Conservation (phyloP, 2,888 invertebrate species). For the Eurytoma adleriae region DNA sequence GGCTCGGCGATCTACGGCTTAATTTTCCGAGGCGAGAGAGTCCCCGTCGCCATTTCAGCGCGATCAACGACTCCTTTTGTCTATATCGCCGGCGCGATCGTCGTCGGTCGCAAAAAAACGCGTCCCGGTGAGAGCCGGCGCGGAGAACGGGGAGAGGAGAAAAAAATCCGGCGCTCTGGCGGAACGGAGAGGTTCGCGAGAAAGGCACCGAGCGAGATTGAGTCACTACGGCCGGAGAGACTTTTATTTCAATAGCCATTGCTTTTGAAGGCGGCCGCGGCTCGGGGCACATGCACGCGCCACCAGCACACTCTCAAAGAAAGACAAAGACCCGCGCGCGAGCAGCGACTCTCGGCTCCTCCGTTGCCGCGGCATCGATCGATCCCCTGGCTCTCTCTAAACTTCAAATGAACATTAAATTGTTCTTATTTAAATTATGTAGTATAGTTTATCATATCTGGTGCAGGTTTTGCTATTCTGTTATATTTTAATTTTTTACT, state of each 20-base stretch:
- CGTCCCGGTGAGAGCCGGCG: not conserved
- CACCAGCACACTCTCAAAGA: slow-evolving; percentile 14
- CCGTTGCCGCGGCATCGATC: slow-evolving; percentile 57
- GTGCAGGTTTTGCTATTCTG: too few species aligned
- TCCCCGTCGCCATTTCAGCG: not conserved
- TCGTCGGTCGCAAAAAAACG: not conserved
- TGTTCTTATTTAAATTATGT: too few species aligned
- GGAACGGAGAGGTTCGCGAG: slow-evolving; percentile 40
- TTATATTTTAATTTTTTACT: too few species aligned
- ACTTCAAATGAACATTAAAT: too few species aligned
- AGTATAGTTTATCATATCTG: too few species aligned
- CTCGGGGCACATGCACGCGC: not conserved
- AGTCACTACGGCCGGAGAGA: slow-evolving; percentile 46
- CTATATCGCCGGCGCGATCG: slow-evolving; percentile 2
- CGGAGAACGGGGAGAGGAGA: slow-evolving; percentile 5
- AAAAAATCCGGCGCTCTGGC: slow-evolving; percentile 39
- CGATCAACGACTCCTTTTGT: not conserved
- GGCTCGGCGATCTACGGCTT: not conserved
- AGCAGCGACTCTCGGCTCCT: not conserved
- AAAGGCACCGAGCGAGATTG: slow-evolving; percentile 15
- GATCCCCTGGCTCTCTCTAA: slow-evolving; percentile 46
- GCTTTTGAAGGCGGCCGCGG: slow-evolving; percentile 63
- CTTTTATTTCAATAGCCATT: slow-evolving; percentile 68
- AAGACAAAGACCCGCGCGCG: slow-evolving; percentile 50
- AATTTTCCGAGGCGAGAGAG: not conserved